phyloP scores from a whole-genome alignment of 2,113 vertebrate species.

The Atrichornis clamosus region DNA sequence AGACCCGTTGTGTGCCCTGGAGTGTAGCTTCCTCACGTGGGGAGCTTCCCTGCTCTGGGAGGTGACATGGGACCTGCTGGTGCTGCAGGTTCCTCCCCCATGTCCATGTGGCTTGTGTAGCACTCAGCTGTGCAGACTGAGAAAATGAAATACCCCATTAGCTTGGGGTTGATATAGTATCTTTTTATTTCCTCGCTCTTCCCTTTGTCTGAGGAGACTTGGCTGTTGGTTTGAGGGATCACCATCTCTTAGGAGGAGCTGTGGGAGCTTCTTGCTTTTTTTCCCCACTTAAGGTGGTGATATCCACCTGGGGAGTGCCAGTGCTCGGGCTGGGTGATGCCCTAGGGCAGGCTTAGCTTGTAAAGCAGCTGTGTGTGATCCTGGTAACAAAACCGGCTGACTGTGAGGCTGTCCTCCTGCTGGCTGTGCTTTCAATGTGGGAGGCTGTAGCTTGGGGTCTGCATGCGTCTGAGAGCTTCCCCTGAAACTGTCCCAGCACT shows the following conservation, averaged over 20 bases:
- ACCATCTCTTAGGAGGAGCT: background rate
- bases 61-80: background rate
- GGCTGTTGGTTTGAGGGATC: background rate
- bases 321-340: too few relatives aligned
- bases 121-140: background rate
- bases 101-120: accelerated
- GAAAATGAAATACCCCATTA: accelerated
- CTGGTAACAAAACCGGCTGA: accelerated
- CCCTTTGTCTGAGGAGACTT: background rate
- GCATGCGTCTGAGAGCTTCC: accelerated
- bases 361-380: background rate
- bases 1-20: accelerated
- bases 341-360: too few relatives aligned
- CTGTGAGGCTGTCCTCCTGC: accelerated
- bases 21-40: accelerated
- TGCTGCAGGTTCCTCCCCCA: background rate
- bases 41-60: background rate
- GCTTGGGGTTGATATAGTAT: accelerated
- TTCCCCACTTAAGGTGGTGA: too few relatives aligned
- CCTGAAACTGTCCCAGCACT: background rate
- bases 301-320: too few relatives aligned
- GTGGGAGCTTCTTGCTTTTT: background rate
- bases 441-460: background rate
- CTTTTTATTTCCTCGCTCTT: background rate
- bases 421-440: background rate